Evolutionary conservation across 23 tunicate species (phyloP).

Genomic region (Trididemnum clinides): DNA sequence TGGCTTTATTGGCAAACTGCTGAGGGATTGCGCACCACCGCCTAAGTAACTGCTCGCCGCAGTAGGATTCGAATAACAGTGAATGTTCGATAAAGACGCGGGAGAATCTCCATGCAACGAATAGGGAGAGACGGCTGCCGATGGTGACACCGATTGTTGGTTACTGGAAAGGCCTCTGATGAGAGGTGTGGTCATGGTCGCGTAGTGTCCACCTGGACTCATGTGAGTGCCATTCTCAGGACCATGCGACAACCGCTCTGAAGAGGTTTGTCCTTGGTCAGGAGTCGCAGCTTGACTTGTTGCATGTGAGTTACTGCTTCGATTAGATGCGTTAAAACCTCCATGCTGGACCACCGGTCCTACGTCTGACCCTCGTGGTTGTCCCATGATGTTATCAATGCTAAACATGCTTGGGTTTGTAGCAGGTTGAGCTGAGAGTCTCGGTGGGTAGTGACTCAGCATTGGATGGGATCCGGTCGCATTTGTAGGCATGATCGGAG

Average conservation of each 20-base stretch:
- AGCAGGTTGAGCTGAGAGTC: constrained; percentile 44
- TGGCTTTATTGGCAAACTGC: constrained; percentile 40
- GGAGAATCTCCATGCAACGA: constrained; percentile 52
- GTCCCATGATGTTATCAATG: constrained; percentile 92
- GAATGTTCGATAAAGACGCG: constrained; percentile 3
- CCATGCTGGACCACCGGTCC: not conserved
- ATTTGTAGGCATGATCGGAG: constrained; percentile 64
- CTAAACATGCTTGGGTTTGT: constrained; percentile 76
- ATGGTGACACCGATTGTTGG: constrained; percentile 31
- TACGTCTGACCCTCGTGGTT: constrained; percentile 25
- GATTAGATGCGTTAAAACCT: not conserved
- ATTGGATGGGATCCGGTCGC: constrained; percentile 55
- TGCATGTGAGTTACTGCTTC: constrained; percentile 20
- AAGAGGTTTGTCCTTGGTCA: not conserved
- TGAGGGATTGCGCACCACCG: constrained; percentile 28
- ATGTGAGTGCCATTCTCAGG: constrained; percentile 12
- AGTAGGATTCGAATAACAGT: constrained; percentile 16
- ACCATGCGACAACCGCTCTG: constrained; percentile 5
- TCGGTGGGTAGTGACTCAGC: constrained; percentile 67
- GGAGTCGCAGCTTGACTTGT: constrained; percentile 19
- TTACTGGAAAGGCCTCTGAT: constrained; percentile 16
- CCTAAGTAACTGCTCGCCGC: constrained; percentile 31
- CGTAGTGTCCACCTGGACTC: constrained; percentile 34
- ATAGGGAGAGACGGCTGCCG: constrained; percentile 44
- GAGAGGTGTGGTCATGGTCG: constrained; percentile 28